These are phyloP conservation scores for Schizaphis graminum DNA, from an alignment of 2,888 invertebrate genomes.

Conservation along the genomic window DNA sequence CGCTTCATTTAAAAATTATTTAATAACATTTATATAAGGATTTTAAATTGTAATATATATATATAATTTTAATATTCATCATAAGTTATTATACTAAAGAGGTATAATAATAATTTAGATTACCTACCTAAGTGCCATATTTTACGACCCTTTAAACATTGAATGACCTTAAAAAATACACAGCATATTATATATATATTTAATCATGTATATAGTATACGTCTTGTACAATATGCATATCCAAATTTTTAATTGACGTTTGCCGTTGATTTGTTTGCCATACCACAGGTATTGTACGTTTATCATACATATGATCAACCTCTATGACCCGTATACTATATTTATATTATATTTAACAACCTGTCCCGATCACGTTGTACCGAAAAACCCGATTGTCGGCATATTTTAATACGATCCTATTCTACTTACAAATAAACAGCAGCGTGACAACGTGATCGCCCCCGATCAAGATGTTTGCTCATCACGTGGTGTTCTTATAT, in stretches of 20 bases:
- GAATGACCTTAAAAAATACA: background rate
- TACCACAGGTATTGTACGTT: background rate
- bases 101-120: background rate
- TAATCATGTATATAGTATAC: background rate
- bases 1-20: background rate
- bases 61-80: background rate
- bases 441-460: conserved; percentile 61
- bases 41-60: too few relatives aligned
- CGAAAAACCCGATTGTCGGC: conserved; percentile 39
- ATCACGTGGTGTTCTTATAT: conserved; percentile 56
- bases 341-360: background rate
- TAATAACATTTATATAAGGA: background rate
- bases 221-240: background rate
- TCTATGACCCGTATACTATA: background rate
- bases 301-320: background rate
- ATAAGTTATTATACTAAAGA: background rate
- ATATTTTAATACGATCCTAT: conserved; percentile 22
- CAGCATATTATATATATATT: background rate
- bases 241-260: background rate
- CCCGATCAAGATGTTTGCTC: conserved; percentile 47
- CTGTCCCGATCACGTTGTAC: conserved; percentile 48
- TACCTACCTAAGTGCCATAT: background rate
- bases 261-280: background rate
- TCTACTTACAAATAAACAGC: conserved; percentile 6
- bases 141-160: background rate